These are phyloP conservation scores for Crocuta crocuta DNA, from an alignment of 2,113 vertebrate genomes.

Conservation along the genomic window DNA sequence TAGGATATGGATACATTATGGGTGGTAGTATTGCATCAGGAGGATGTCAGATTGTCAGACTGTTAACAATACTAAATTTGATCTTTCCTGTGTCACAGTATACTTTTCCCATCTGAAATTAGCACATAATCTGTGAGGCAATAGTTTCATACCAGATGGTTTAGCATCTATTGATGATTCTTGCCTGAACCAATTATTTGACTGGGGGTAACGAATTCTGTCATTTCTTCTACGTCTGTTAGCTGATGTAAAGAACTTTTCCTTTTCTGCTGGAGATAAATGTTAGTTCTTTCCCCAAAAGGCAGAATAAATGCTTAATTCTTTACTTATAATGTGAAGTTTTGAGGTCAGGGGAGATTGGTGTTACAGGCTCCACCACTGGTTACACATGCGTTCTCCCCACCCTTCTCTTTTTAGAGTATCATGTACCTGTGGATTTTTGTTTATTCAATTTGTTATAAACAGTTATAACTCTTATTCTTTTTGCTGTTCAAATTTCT, in stretches of 20 bases:
- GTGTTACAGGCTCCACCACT: not conserved
- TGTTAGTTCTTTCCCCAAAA: not conserved
- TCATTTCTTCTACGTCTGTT: not conserved
- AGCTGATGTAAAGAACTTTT: not conserved
- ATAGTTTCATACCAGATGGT: not conserved
- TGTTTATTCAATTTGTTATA: not conserved
- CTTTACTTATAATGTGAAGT: conserved; percentile 23
- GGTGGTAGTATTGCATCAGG: not conserved
- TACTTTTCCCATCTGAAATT: not conserved
- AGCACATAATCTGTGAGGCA: not conserved
- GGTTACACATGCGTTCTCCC: not conserved
- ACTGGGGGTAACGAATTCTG: not conserved
- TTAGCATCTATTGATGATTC: not conserved
- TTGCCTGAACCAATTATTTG: not conserved
- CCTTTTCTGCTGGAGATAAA: not conserved
- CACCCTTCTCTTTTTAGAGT: not conserved
- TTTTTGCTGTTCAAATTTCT: not conserved
- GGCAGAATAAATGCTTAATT: not conserved
- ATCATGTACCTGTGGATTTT: not conserved
- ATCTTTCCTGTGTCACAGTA: not conserved
- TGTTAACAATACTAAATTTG: not conserved
- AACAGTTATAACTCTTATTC: not conserved
- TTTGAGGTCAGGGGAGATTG: not conserved
- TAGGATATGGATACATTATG: not conserved
- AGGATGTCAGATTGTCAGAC: not conserved